Evolutionary conservation across 53 echinoderm and acorn worm genomes (phyloP).

Genomic region (Luidia sarsii): DNA sequence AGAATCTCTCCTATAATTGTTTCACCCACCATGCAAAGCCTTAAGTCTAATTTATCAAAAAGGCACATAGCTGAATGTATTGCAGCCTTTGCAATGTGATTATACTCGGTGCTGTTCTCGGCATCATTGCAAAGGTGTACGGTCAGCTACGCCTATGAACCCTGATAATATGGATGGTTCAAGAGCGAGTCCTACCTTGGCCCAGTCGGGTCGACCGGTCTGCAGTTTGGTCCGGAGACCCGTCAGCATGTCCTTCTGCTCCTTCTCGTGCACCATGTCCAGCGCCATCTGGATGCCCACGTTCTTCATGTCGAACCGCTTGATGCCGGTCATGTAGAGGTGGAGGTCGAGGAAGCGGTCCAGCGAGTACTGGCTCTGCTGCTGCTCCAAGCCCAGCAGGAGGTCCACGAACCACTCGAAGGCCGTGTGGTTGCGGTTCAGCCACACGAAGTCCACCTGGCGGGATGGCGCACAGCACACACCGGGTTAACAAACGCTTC

Average conservation of each 20-base stretch:
- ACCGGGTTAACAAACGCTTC: too few species aligned
- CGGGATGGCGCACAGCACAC: too few species aligned
- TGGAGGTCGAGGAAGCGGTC: constrained; percentile 74
- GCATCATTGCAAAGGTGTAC: too few species aligned
- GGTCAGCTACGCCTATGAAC: too few species aligned
- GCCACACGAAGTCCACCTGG: constrained; percentile 87
- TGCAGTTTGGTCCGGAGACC: constrained; percentile 71
- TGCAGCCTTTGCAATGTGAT: too few species aligned
- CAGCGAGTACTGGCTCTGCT: constrained; percentile 56
- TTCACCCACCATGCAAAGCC: too few species aligned
- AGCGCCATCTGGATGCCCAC: constrained; percentile 81
- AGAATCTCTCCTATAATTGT: too few species aligned
- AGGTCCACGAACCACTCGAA: constrained; percentile 83
- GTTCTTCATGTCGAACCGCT: constrained; percentile 59
- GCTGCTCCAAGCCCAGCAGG: constrained; percentile 60
- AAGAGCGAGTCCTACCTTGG: constrained; percentile 30
- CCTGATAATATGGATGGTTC: not conserved
- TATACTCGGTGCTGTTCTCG: too few species aligned
- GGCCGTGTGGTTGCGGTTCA: constrained; percentile 72
- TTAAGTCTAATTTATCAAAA: too few species aligned
- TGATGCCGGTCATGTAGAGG: constrained; percentile 73
- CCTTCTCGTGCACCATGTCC: constrained; percentile 58
- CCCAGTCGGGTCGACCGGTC: constrained; percentile 72
- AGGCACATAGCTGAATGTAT: too few species aligned
- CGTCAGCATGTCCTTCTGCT: constrained; percentile 65